Evolutionary conservation across 1,140 invertebrate species (phyloP), one percentile per base, ranked within the genome.

Genomic region (Zaprionus lachaisei): DNA sequence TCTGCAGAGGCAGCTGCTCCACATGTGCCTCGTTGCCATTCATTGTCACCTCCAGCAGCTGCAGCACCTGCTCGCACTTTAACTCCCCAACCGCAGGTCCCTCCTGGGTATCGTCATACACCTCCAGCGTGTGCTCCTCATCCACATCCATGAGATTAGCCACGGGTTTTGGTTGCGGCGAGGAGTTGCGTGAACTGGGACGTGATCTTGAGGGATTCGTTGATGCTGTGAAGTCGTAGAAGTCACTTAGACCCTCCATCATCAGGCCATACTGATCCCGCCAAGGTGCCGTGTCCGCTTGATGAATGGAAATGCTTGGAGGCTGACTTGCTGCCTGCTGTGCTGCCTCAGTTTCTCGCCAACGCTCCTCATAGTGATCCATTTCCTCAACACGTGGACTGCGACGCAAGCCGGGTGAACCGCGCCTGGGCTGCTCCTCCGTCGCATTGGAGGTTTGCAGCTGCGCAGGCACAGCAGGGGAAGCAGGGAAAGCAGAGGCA

Each of bases 371-470:
- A 24, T 92, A 92, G 56, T 92, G 86, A 47, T 89, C 68, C 68
- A 92, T 92, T 72, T 92, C 91, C 20, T 92, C 92, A 34, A 92
- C 79, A 24, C 90, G 92, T 12, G 92, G 92, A 79, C 92, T 92
- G 67, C 91, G 86, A 24, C 89, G 79, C 4, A 91, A 26, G n/a
- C 89, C 65, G 37, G 87, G 86, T 28, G 87, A 91, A 2, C 81
- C 72, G 26, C 72, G 56, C 15, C 73, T 64, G 17, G 81, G 57
- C 69, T 89, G 72, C 79, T 84, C 81, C 81, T 92, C 81, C 49
- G 81, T 76, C 44, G 57, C 51, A 38, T 55, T 20, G 62, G 83
- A 91, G 81, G 89, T 81, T 75, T 86, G 83, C 82, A 92, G 77
- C 91, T 92, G 66, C 31, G 34, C 54, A 60, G 37, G 65, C 60